Evolutionary conservation across 2,797 vertebrate species (phyloP).

Genomic region (Xyrichtys novacula): DNA sequence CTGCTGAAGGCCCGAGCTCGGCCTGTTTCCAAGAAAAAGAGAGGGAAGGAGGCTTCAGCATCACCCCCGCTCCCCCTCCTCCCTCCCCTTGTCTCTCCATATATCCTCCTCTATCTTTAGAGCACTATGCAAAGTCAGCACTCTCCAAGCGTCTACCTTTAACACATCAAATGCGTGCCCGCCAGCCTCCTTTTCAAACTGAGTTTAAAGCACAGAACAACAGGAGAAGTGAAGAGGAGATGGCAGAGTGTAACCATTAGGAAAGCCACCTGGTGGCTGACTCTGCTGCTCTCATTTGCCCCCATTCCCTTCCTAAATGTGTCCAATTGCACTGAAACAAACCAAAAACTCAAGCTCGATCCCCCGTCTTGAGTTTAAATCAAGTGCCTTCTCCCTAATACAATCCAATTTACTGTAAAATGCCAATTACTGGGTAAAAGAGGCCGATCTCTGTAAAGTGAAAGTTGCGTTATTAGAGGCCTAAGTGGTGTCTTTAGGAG

Average conservation of each 20-base stretch:
- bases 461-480: slow-evolving; percentile 57
- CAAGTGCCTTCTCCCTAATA: slow-evolving; percentile 47
- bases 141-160: slow-evolving; percentile 77
- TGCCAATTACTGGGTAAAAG: slow-evolving; percentile 50
- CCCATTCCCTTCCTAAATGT: not conserved
- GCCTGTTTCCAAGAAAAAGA: slow-evolving; percentile 62
- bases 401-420: slow-evolving; percentile 58
- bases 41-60: slow-evolving; percentile 36
- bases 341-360: slow-evolving; percentile 32
- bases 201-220: slow-evolving; percentile 39
- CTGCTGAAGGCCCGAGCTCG: slow-evolving; percentile 73
- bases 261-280: slow-evolving; percentile 51
- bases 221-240: slow-evolving; percentile 43
- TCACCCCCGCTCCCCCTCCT: not conserved
- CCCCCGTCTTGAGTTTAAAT: slow-evolving; percentile 33
- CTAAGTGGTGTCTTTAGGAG: slow-evolving; percentile 58
- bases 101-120: slow-evolving; percentile 73
- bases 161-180: slow-evolving; percentile 78
- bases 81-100: slow-evolving; percentile 13
- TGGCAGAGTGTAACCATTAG: slow-evolving; percentile 47
- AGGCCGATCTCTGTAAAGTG: slow-evolving; percentile 31
- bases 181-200: slow-evolving; percentile 67
- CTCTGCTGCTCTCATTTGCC: slow-evolving; percentile 27
- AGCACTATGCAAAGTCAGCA: slow-evolving; percentile 81
- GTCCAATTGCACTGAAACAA: slow-evolving; percentile 20